phyloP scores from a whole-genome alignment of 92 coral and sea anemone species.

The Anthopleura xanthogrammica region DNA sequence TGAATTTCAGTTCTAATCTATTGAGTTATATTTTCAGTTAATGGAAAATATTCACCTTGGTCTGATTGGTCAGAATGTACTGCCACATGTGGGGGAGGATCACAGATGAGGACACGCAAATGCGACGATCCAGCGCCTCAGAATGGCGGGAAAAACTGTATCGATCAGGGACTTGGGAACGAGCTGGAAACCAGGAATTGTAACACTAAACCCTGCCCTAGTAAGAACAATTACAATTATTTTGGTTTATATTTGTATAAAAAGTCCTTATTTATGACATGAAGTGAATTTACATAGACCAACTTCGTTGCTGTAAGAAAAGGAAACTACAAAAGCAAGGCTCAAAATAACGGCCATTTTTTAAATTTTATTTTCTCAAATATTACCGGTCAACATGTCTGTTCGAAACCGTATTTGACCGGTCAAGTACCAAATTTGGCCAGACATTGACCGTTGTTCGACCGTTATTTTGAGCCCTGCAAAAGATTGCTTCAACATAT shows the following conservation, averaged over 20 bases:
- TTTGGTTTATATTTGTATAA: not conserved
- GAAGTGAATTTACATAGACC: no score
- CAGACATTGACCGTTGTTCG: no score
- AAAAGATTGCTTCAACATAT: no score
- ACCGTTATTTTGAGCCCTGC: no score
- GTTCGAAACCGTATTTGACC: no score
- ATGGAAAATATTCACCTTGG: constrained; percentile 87
- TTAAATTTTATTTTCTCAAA: no score
- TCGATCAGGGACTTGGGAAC: constrained; percentile 83
- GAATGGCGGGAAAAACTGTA: constrained; percentile 92
- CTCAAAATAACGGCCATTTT: no score
- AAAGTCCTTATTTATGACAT: no score
- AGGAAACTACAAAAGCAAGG: no score
- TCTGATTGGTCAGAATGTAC: constrained; percentile 82
- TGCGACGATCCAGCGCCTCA: constrained; percentile 83
- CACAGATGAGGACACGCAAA: constrained; percentile 75
- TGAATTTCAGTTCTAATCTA: not conserved
- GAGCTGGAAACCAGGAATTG: constrained; percentile 76
- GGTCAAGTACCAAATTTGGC: no score
- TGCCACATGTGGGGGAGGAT: constrained; percentile 94
- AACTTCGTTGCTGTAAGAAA: not conserved
- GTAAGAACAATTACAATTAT: constrained; percentile 42
- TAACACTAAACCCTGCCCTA: constrained; percentile 82
- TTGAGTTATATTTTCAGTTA: constrained; percentile 42
- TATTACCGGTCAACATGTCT: no score